Base-by-base conservation (phyloP, 1,140 invertebrate species). In the Drosophila bipectinata region DNA sequence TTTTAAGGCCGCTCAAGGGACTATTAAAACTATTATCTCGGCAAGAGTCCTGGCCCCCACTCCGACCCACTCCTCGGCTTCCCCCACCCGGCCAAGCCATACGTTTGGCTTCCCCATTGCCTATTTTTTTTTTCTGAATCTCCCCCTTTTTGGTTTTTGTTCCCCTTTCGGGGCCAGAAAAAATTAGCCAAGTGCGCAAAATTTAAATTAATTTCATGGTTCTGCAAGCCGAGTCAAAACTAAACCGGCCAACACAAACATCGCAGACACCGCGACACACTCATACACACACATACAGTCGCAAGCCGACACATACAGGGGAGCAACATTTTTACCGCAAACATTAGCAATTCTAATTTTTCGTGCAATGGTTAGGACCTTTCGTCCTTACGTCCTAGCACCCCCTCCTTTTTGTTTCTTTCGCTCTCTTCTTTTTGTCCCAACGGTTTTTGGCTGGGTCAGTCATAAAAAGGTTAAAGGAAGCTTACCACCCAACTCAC, bases 131-230 rank as follows among this genome's bases (percentile, higher is more conserved):
- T 26, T 59, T 34, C 32, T 4, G 39, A 0, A 12, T 10, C 34
- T 10, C 18, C 34, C 30, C 44, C 52, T 62, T 34, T 44, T 41
- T n/a, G 18, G 2, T 49, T 37, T 10, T 48, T 21, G 12, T 51
- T 37, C 37, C 37, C 68, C 54, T 49, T 80, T 80, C 72, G 54
- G 15, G 30, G 58, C 45, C 78, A 81, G 44, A 71, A 80, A 72
- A 81, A 81, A 81, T 81, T 81, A 81, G 78, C 78, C 78, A 81
- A 81, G 78, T 81, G 78, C 72, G 77, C 78, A 80, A 81, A 81
- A 81, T 81, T 81, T 81, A 81, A 81, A 81, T 81, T 81, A 80
- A 80, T 80, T 80, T 80, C 78, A 80, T 80, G 77, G 72, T 80
- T 62, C 72, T 80, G 77, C 78, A 80, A 80, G 77, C 72, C 57